These are phyloP conservation scores for Mus caroli DNA, from an alignment of 2,797 vertebrate species.

Conservation along the genomic window DNA sequence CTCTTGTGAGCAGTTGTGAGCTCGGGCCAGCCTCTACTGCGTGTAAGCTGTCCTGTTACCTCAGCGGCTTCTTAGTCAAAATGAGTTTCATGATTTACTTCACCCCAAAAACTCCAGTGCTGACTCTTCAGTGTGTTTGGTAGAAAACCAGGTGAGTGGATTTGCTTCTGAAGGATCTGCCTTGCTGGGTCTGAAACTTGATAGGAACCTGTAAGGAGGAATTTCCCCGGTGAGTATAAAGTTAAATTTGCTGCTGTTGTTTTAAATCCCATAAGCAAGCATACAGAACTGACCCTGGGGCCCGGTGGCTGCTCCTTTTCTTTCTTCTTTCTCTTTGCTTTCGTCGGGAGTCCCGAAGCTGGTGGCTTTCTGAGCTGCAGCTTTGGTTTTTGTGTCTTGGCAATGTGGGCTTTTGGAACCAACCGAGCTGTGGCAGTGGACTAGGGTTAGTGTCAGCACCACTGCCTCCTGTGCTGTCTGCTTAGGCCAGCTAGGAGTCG, in stretches of 20 bases:
- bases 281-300: not conserved
- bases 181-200: not conserved
- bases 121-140: not conserved
- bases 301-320: not conserved
- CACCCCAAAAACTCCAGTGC: not conserved
- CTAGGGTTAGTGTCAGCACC: not conserved
- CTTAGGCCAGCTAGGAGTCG: not conserved
- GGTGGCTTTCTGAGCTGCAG: not conserved
- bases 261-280: not conserved
- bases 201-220: not conserved
- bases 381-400: slow-evolving; percentile 28
- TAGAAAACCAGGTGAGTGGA: not conserved
- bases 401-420: not conserved
- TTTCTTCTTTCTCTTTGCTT: not conserved
- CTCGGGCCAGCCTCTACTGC: not conserved
- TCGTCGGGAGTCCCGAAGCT: not conserved
- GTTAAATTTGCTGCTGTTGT: not conserved
- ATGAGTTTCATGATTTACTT: not conserved
- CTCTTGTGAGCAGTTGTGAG: not conserved
- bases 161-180: not conserved
- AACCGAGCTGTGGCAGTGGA: not conserved
- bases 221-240: not conserved
- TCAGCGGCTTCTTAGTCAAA: not conserved
- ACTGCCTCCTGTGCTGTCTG: not conserved
- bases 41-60: not conserved